A percentile compares a stretch with the other conserved stretches of the same genome.
Conservation (phyloP, 2,888 invertebrate genomes). For the Xanthorhoe designata region DNA sequence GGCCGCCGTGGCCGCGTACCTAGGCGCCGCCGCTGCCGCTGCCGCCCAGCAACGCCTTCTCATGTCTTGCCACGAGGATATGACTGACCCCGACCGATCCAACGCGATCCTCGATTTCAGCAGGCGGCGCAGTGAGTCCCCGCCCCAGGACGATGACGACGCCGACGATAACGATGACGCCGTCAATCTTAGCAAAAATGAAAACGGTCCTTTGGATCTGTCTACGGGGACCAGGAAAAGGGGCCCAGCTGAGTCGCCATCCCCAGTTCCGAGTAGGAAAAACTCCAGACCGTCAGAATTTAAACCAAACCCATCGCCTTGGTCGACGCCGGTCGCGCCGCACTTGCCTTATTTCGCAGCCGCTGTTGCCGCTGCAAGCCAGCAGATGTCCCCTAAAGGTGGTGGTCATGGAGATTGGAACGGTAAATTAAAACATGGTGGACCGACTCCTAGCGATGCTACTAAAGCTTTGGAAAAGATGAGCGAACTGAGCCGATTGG, state of each 20-base stretch:
- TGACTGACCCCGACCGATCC: constrained; percentile 85
- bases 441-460: constrained; percentile 91
- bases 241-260: constrained; percentile 87
- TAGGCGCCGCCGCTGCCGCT: constrained; percentile 90
- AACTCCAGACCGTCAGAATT: constrained; percentile 88
- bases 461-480: constrained; percentile 96
- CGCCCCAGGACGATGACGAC: constrained; percentile 73
- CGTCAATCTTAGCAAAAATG: constrained; percentile 89
- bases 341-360: constrained; percentile 93
- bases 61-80: constrained; percentile 91
- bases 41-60: constrained; percentile 92
- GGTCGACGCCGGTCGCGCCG: constrained; percentile 92
- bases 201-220: constrained; percentile 91
- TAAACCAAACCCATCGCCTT: constrained; percentile 89
- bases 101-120: constrained; percentile 93
- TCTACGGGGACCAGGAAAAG: constrained; percentile 92
- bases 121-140: constrained; percentile 87
- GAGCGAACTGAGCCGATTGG: constrained; percentile 94
- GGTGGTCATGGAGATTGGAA: constrained; percentile 89
- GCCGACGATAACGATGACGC: constrained; percentile 87
- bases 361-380: constrained; percentile 90
- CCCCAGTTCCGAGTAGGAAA: constrained; percentile 88
- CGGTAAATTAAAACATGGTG: constrained; percentile 90
- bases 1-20: constrained; percentile 93
- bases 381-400: constrained; percentile 88